Percentiles rank a stretch among this genome's conserved stretches.
Evolutionary conservation across 2,888 invertebrate genomes (phyloP).

Genomic region (Xanthia icteritia): DNA sequence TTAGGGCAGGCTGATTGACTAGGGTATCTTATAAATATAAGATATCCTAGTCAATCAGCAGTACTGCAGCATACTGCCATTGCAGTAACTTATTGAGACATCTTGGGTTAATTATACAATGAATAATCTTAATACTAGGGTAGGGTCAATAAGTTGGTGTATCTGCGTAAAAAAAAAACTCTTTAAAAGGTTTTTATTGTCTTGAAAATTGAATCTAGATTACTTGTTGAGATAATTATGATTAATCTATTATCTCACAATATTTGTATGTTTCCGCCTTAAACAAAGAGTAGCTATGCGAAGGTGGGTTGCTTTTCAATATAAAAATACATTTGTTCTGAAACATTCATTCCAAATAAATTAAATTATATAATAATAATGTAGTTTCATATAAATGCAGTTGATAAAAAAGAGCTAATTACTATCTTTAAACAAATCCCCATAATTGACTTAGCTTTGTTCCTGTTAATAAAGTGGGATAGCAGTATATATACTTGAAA

Average conservation of each 20-base stretch:
- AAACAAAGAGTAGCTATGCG: neutral
- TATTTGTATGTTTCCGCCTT: neutral
- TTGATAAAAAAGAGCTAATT: neutral
- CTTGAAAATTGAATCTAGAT: neutral
- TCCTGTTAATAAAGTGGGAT: no score
- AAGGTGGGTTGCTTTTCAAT: neutral
- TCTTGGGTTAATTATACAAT: neutral
- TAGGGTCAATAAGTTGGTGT: neutral
- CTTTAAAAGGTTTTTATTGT: neutral
- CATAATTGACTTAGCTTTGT: no score
- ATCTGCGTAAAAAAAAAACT: neutral
- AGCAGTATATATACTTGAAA: no score
- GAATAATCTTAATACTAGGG: neutral
- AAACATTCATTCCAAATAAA: neutral
- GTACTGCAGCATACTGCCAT: neutral
- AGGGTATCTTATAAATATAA: no score
- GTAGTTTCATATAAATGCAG: no score
- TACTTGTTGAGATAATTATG: neutral
- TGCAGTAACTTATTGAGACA: no score
- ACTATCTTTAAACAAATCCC: neutral
- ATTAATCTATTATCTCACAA: neutral
- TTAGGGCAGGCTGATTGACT: neutral
- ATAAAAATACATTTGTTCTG: neutral
- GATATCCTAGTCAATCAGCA: neutral
- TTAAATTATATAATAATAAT: no score